These are phyloP conservation scores for Corythornis madagascariensis DNA, from an alignment of 2,113 vertebrate genomes.

Conservation along the genomic window DNA sequence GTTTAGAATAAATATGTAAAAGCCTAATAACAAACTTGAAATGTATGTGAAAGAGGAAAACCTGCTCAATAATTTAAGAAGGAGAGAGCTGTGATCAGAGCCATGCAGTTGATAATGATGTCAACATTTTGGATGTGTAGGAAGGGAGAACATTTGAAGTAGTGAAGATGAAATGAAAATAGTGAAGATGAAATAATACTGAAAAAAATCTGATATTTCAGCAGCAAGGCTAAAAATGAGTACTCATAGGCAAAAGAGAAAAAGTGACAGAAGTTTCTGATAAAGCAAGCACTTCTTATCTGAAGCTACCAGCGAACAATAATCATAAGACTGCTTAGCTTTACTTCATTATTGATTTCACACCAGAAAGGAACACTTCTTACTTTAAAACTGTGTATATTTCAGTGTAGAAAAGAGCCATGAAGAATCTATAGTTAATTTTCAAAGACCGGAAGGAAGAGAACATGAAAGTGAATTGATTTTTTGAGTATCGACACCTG, in stretches of 20 bases:
- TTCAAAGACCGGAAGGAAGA: background rate
- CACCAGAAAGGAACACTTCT: background rate
- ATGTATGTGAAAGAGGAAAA: background rate
- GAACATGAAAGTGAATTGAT: background rate
- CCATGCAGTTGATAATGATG: background rate
- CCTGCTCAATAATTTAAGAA: constrained; percentile 10
- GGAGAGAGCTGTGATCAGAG: background rate
- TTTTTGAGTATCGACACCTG: background rate
- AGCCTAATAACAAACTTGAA: background rate
- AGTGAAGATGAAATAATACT: background rate
- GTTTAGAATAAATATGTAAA: background rate
- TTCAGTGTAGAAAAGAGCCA: background rate
- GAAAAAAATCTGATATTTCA: background rate
- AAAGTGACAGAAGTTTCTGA: background rate
- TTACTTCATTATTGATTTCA: background rate
- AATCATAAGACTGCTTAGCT: background rate
- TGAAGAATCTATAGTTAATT: background rate
- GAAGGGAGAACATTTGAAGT: background rate
- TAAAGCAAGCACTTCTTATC: background rate
- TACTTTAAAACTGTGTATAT: background rate
- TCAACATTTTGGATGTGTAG: background rate
- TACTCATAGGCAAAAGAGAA: background rate
- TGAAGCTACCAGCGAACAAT: background rate
- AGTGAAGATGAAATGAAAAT: background rate
- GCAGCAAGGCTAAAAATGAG: background rate